Percentiles rank a stretch among this genome's conserved stretches.
These are phyloP conservation scores for Spicauda simplicius DNA, from an alignment of 2,888 invertebrate species.

Conservation along the genomic window DNA sequence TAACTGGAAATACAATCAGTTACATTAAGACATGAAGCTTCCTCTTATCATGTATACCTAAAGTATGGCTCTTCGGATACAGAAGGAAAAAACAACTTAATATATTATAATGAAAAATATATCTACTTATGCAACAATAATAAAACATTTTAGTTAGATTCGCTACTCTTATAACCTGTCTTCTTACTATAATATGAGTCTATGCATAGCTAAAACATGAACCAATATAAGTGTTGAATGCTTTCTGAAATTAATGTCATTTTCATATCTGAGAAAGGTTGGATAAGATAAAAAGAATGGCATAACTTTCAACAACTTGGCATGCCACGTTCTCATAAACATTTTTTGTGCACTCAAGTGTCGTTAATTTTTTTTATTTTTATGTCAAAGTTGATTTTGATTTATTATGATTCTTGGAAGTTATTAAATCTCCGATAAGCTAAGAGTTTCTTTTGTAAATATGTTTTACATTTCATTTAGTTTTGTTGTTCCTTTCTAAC, in stretches of 20 bases:
- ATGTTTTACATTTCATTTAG: not conserved
- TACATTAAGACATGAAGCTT: not conserved
- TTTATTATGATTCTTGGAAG: constrained; percentile 12
- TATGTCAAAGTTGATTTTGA: not conserved
- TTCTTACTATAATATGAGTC: too few species aligned
- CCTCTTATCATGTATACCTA: not conserved
- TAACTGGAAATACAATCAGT: not conserved
- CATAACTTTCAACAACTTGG: constrained; percentile 5
- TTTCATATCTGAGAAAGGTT: not conserved
- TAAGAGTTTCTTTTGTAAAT: not conserved
- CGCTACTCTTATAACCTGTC: too few species aligned
- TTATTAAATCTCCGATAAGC: not conserved
- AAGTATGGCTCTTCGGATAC: not conserved
- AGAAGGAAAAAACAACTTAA: not conserved
- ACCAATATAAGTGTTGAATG: too few species aligned
- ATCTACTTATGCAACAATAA: too few species aligned
- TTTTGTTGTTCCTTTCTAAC: not conserved
- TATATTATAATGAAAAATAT: not conserved
- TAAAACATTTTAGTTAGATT: too few species aligned
- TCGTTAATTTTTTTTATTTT: constrained; percentile 1
- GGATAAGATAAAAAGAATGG: not conserved
- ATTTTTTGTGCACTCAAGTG: constrained; percentile 16
- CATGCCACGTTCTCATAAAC: constrained; percentile 5
- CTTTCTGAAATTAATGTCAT: not conserved
- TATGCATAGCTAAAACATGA: too few species aligned